Evolutionary conservation across 2,797 vertebrate species (phyloP), one percentile per base, ranked within the genome.

Genomic region (Chanos chanos): DNA sequence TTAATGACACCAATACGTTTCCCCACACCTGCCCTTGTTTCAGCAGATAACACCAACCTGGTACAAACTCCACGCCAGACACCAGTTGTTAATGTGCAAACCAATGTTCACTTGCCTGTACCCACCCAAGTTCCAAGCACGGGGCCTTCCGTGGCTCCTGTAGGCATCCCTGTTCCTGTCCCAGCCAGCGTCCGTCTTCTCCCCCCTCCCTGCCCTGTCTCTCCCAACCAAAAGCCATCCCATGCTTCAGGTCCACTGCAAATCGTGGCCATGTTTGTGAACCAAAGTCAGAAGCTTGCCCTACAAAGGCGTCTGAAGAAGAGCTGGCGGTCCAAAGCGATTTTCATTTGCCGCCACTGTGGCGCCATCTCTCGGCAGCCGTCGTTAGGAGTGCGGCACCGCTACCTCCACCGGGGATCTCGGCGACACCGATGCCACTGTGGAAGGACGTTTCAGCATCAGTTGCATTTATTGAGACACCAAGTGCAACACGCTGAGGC

Each of bases 401-500:
- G 89, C 37, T 90, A 91, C 77, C 85, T 83, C 49, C 88, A 87
- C 74, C 64, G 78, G 0, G 86, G 83, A 4, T 76, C 25, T 18
- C 85, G 85, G 16, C 74, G 31, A 2, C 81, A 88, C 75, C 79
- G 33, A 3, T 89, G 89, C 70, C 81, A 84, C 39, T 92, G 92
- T 0, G 90, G 91, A 4, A 77, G 88, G 24, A 57, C 82, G 1
- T 90, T 90, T 45, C 80, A 74, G 47, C 82, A 79, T 39, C 83
- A 53, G 4, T 77, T 92, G 15, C 87, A 93, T 63, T 85, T 92
- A 15, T 79, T 92, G 58, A 78, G 89, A 0, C 91, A 92, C 30
- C 89, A 91, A 50, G 59, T 92, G 27, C 84, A 83, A 58, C 91
- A 93, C 1, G 86, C 90, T 0, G 88, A 89, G 67, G 80, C 81